Conservation (phyloP, 2,888 invertebrate genomes). For the Eupithecia dodoneata region DNA sequence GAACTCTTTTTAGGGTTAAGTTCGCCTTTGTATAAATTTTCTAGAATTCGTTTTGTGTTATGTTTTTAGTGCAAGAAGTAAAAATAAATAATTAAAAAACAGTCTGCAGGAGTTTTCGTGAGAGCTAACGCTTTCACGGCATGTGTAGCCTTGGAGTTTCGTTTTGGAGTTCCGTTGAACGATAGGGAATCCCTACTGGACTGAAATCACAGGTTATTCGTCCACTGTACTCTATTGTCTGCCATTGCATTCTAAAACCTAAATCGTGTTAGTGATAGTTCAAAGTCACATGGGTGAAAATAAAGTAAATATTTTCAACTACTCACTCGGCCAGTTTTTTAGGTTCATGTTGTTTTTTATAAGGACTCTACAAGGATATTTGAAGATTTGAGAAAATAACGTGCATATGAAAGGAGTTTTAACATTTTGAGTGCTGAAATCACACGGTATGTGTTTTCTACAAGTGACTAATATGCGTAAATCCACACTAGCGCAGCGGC, state of each 20-base stretch:
- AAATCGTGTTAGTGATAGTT: neutral
- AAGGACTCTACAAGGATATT: neutral
- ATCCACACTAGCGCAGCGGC: too few relatives aligned
- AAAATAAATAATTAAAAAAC: too few relatives aligned
- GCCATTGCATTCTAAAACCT: neutral
- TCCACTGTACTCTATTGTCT: neutral
- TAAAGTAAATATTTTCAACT: neutral
- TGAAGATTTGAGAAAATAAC: too few relatives aligned
- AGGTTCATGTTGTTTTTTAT: neutral
- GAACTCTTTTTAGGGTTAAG: too few relatives aligned
- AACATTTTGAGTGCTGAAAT: too few relatives aligned
- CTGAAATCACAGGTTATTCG: neutral
- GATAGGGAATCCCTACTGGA: conserved; percentile 16
- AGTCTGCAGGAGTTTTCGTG: neutral
- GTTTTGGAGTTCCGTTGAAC: conserved; percentile 16
- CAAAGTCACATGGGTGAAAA: neutral
- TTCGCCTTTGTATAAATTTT: too few relatives aligned
- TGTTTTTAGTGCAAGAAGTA: too few relatives aligned
- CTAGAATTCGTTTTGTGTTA: too few relatives aligned
- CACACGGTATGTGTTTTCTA: too few relatives aligned
- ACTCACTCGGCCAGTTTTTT: too few relatives aligned
- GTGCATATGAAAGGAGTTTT: too few relatives aligned
- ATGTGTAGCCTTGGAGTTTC: neutral
- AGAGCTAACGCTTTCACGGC: neutral
- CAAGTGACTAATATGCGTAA: too few relatives aligned